These are phyloP conservation scores for Drosophila pandora DNA, from an alignment of 1,140 invertebrate genomes.

Conservation along the genomic window DNA sequence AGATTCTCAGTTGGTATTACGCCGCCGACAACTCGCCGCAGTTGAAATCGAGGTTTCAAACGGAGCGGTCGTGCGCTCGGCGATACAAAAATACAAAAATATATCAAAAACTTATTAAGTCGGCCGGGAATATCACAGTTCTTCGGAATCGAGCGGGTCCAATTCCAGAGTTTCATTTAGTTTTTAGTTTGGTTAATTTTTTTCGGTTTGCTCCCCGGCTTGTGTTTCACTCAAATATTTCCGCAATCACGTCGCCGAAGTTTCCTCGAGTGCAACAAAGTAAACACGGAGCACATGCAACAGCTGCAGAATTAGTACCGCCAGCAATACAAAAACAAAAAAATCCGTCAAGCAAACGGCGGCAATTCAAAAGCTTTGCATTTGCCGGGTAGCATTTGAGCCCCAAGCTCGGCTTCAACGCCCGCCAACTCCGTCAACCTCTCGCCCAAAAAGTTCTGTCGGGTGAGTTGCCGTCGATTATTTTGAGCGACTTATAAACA, in stretches of 20 bases:
- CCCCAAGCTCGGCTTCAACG: constrained; percentile 46
- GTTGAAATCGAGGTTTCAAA: constrained; percentile 55
- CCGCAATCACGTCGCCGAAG: constrained; percentile 2
- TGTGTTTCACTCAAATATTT: constrained; percentile 2
- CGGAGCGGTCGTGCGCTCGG: constrained; percentile 47
- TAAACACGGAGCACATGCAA: constrained; percentile 49
- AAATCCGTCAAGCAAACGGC: not conserved
- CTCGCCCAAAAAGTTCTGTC: constrained; percentile 8
- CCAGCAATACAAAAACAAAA: constrained; percentile 12
- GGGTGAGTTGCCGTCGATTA: constrained; percentile 33
- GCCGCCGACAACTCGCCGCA: constrained; percentile 57
- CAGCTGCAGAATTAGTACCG: constrained; percentile 50
- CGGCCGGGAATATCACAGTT: constrained; percentile 22
- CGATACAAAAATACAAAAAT: constrained; percentile 11
- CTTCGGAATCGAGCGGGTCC: constrained; percentile 12
- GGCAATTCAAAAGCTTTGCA: constrained; percentile 39
- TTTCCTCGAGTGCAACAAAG: constrained; percentile 24
- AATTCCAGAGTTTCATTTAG: constrained; percentile 2
- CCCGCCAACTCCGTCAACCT: not conserved
- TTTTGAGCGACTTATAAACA: constrained; percentile 34
- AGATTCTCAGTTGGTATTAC: constrained; percentile 32
- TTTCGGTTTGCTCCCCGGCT: not conserved
- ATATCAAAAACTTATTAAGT: not conserved
- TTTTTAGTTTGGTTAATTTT: constrained; percentile 15
- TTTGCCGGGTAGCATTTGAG: constrained; percentile 24